Base-by-base conservation (phyloP, 37 sponge, comb jelly and placozoan genomes). In the Hormiphora californensis region DNA sequence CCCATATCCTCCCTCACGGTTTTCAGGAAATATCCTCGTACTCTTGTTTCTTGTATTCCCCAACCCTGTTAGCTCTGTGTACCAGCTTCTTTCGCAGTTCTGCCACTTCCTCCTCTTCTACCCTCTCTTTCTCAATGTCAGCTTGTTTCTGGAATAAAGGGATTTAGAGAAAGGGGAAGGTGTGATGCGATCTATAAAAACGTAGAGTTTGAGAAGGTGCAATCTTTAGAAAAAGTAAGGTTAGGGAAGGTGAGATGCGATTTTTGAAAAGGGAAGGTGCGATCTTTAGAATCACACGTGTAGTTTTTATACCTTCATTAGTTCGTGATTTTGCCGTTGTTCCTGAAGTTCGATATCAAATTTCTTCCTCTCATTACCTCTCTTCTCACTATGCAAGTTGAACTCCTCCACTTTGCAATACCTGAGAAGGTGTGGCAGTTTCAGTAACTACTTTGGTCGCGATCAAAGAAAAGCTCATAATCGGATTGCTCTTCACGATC, bases 341-440 rank as follows among this genome's bases (percentile, higher is more conserved):
- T 73, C 81, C 27, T 27, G 46, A 21, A 73, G 46, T 41, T 73
- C 81, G n/a, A n/a, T 7, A 17, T 73, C 81, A 36, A 73, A 73
- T 28, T 41, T 73, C 25, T 40, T 73, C 46, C 81, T 39, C 44
- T 73, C 81, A 4, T 73, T 46, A 1, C 81, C 81, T 73, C 81
- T 73, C 27, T 41, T 73, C 8, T 73, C 81, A 73, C 81, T 73
- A 30, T 73, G 81, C 46, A 73, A 30, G 25, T 73, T 73, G 43
- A 73, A 73, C 46, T 73, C 81, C 35, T 73, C 81, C 1, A 73
- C 25, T 1, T 73, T 33, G 44, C 81, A 73, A 41, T 73, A 73
- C 23, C 81, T 73, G n/a, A n/a, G n/a, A n/a, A n/a, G n/a, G n/a
- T n/a, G n/a, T n/a, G n/a, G n/a, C n/a, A n/a, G n/a, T n/a, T n/a